A percentile compares a stretch with the other conserved stretches of the same genome.
Conservation (phyloP, 2,113 vertebrate genomes). For the Psilopsiagon aurifrons region DNA sequence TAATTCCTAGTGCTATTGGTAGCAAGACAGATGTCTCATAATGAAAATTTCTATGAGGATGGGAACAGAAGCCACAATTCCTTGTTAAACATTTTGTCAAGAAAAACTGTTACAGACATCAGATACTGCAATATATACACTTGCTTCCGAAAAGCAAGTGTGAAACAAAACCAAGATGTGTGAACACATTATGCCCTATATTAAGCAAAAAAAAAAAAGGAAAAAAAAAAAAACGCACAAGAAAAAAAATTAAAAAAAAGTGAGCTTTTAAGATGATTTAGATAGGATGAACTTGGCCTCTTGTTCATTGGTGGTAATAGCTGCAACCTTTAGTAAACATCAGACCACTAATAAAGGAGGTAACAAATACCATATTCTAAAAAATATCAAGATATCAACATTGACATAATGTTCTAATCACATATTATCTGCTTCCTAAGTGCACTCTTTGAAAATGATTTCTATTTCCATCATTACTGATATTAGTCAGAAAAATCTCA, state of each 20-base stretch:
- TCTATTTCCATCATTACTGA: neutral
- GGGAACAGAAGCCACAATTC: neutral
- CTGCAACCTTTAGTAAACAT: neutral
- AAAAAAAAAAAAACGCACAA: neutral
- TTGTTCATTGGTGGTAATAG: neutral
- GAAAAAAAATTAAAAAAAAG: neutral
- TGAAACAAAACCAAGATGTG: neutral
- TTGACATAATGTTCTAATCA: neutral
- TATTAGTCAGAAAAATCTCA: neutral
- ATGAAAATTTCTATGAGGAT: neutral
- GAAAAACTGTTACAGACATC: neutral
- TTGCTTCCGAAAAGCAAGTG: neutral
- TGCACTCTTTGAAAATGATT: neutral
- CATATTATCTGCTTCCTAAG: neutral
- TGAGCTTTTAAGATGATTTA: neutral
- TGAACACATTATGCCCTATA: neutral
- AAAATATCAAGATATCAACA: neutral
- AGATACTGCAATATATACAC: neutral
- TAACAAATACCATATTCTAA: neutral
- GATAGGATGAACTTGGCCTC: neutral
- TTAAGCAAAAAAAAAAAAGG: neutral
- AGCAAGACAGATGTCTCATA: neutral
- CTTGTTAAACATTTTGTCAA: slow-evolving; percentile 34
- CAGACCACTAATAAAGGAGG: neutral
- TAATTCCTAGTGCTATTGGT: neutral